These are phyloP conservation scores for Drosophila pseudotalamancana DNA, from an alignment of 2,888 invertebrate genomes.

Conservation along the genomic window DNA sequence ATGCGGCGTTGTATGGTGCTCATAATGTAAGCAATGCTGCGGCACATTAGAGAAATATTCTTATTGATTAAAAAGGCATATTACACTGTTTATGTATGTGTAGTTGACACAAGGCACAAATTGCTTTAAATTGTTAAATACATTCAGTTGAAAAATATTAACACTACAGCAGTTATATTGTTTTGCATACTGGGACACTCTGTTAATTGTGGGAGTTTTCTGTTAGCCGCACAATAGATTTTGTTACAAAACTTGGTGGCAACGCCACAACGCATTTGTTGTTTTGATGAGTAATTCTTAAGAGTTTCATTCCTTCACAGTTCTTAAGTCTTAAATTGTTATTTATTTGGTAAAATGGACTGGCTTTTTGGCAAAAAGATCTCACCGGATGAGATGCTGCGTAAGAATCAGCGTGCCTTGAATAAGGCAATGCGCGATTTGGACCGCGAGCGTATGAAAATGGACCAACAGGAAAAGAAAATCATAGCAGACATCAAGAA, in stretches of 20 bases:
- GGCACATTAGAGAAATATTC: no score
- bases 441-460: conserved; percentile 95
- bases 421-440: conserved; percentile 99
- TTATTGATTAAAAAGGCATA: no score
- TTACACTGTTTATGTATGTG: no score
- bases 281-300: conserved; percentile 59
- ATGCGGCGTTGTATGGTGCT: conserved; percentile 16
- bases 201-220: conserved; percentile 10
- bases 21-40: neutral
- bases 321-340: conserved; percentile 38
- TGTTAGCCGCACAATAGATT: conserved; percentile 1
- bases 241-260: conserved; percentile 25
- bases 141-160: no score
- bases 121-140: no score
- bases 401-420: conserved; percentile 98
- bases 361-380: conserved; percentile 98
- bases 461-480: conserved; percentile 99
- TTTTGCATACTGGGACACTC: neutral
- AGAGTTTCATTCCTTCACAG: conserved; percentile 29
- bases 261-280: conserved; percentile 32
- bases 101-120: no score
- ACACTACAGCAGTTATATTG: neutral
- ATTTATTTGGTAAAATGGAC: conserved; percentile 87
- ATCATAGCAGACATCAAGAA: conserved; percentile 99
- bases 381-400: conserved; percentile 98